phyloP scores from a whole-genome alignment of 2,113 vertebrate species.

The Neotoma lepida region DNA sequence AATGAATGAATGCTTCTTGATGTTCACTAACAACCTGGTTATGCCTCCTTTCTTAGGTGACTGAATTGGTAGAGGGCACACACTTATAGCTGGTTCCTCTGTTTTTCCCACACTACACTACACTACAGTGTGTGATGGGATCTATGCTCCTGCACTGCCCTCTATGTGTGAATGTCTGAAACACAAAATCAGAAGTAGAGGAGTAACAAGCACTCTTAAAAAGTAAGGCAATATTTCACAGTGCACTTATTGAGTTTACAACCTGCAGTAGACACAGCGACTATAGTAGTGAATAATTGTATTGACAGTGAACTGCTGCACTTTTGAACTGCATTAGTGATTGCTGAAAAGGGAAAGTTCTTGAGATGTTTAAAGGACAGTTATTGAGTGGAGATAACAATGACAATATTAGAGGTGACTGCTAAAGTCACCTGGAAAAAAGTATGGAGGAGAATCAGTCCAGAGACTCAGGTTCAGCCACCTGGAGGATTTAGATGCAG shows the following conservation, averaged over 20 bases:
- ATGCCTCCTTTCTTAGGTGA: not conserved
- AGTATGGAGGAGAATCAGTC: not conserved
- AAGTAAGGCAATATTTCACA: not conserved
- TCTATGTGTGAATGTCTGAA: not conserved
- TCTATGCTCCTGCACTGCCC: not conserved
- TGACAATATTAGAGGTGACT: not conserved
- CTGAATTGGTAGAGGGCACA: rapidly evolving
- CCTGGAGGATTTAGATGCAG: not conserved
- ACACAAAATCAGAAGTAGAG: not conserved
- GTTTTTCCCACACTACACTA: rapidly evolving
- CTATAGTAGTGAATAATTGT: not conserved
- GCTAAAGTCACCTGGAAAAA: not conserved
- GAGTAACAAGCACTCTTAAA: not conserved
- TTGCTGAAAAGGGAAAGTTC: not conserved
- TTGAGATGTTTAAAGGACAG: not conserved
- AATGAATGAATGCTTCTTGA: not conserved
- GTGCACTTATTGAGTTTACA: not conserved
- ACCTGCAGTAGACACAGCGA: not conserved
- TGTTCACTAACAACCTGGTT: not conserved
- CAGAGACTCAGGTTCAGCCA: not conserved
- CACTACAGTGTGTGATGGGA: rapidly evolving
- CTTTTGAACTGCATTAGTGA: not conserved
- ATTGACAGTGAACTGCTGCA: not conserved
- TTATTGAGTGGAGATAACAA: not conserved
- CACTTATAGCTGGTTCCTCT: rapidly evolving